Conservation (phyloP, 2,113 vertebrate species). For the Lipotes vexillifer region DNA sequence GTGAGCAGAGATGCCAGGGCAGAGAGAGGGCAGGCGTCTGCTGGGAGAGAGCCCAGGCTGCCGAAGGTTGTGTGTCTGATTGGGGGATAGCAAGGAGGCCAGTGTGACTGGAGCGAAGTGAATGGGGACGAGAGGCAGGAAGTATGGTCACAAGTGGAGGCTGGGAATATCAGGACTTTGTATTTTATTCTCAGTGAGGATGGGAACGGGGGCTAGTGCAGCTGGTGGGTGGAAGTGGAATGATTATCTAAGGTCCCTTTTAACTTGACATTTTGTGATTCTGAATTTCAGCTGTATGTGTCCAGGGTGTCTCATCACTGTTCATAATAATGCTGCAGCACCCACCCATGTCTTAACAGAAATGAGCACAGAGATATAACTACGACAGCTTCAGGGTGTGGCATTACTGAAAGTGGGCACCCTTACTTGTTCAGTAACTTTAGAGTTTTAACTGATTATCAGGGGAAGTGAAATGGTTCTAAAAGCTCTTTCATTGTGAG, state of each 20-base stretch:
- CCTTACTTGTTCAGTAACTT: background rate
- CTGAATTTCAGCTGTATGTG: background rate
- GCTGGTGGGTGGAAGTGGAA: background rate
- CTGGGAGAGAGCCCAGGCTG: background rate
- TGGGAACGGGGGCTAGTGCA: background rate
- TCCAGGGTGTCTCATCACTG: background rate
- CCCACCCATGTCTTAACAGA: accelerated
- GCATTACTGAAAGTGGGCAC: accelerated
- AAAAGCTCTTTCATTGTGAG: background rate
- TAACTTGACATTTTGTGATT: no score
- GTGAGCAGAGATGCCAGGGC: background rate
- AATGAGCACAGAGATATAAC: accelerated
- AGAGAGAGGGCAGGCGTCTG: background rate
- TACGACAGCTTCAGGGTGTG: background rate
- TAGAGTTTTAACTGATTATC: background rate
- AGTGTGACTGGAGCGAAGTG: no score
- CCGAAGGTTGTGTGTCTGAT: background rate
- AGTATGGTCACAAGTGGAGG: background rate
- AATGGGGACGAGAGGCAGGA: background rate
- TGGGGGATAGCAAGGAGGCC: background rate
- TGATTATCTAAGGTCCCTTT: background rate
- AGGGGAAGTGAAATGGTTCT: background rate
- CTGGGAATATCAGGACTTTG: background rate
- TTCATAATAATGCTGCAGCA: background rate
- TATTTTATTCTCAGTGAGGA: background rate